Evolutionary conservation across 1,140 invertebrate species (phyloP), one percentile per base, ranked within the genome.

Genomic region (Drosophila willistoni): DNA sequence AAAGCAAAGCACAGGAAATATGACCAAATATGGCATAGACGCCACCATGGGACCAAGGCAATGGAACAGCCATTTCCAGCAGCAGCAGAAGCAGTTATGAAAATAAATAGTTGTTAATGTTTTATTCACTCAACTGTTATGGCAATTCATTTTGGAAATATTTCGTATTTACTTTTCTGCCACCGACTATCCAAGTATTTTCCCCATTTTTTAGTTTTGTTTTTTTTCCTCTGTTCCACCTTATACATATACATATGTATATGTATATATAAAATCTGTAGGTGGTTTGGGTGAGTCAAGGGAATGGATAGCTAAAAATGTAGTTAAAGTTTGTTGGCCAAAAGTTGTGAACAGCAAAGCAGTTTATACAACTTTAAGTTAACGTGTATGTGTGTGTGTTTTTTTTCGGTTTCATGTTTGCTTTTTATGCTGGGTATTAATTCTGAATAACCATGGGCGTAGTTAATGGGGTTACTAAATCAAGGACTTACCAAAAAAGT

Each of bases 41-140:
- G 59, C 9, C 9, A 33, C 39, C 22, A 69, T 59, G 76, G 73
- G 65, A 76, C 65, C 69, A 59, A 33, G 55, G 56, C 19, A 4
- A 7, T 6, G 29, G 29, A 6, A 66, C 36, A 39, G 10, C 2
- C 2, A 12, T 12, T 10, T 7, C 7, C 34, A 36, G 9, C 5
- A 29, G 57, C 76, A 63, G 44, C 69, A 36, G 67, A 56, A 62
- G 64, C 54, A 67, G 68, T 73, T 68, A 72, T 54, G 76, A 39
- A 71, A 74, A 74, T 74, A 82, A 68, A 77, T 77, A 71, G 77
- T 77, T 77, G 74, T 79, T 83, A 44, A 75, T 79, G 72, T 66
- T 76, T 82, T 76, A 68, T 83, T 82, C 64, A 79, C 63, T 67
- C 56, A 76, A 77, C 76, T 68, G 68, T 76, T 73, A 69, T 79